Conservation (phyloP, 2,797 vertebrate genomes). For the Pipistrellus kuhlii region DNA sequence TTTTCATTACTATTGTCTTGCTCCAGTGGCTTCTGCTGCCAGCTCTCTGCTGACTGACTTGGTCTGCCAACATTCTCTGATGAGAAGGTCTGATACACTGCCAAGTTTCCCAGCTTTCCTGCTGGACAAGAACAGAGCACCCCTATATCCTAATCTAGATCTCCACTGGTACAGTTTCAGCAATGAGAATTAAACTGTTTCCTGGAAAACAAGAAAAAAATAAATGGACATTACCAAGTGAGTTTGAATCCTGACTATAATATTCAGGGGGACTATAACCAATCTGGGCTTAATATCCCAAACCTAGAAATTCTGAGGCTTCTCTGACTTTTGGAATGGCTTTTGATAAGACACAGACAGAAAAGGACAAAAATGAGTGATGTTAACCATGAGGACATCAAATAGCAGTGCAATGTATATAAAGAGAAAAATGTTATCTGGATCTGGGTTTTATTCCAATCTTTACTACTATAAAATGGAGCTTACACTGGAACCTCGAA, state of each 20-base stretch:
- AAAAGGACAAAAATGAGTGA: slow-evolving; percentile 18
- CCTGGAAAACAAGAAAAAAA: slow-evolving; percentile 34
- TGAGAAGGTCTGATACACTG: background rate
- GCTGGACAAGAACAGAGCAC: background rate
- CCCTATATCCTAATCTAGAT: background rate
- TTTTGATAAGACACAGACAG: slow-evolving; percentile 20
- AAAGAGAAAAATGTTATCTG: background rate
- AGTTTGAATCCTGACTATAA: background rate
- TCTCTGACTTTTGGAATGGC: slow-evolving; percentile 48
- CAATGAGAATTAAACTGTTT: background rate
- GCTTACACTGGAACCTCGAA: background rate
- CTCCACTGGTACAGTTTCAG: background rate
- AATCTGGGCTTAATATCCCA: slow-evolving; percentile 5
- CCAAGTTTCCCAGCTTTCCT: background rate
- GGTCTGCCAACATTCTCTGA: background rate
- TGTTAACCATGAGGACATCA: background rate
- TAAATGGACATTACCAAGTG: background rate
- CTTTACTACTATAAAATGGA: slow-evolving; percentile 39
- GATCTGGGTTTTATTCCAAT: slow-evolving; percentile 36
- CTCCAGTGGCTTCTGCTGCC: background rate
- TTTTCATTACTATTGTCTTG: background rate
- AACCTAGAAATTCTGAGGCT: background rate
- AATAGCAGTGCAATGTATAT: background rate
- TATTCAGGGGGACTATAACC: background rate
- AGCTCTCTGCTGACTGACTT: background rate